Evolutionary conservation across 1,140 invertebrate species (phyloP).

Genomic region (Microplitis mediator): DNA sequence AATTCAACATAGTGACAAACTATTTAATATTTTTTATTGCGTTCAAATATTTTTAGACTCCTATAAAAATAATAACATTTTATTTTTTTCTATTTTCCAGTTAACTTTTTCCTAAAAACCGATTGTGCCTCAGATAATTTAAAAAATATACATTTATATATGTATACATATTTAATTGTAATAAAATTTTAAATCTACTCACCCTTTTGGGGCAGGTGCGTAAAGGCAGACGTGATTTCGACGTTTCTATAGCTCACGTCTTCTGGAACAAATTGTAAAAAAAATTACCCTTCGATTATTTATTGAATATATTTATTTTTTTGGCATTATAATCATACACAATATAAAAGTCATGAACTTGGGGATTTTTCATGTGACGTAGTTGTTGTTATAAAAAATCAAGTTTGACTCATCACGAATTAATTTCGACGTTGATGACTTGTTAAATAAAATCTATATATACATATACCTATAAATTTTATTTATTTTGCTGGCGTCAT

Average conservation of each 20-base stretch:
- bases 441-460: too few relatives aligned
- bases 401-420: neutral
- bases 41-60: neutral
- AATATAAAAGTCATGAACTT: too few relatives aligned
- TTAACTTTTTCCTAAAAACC: too few relatives aligned
- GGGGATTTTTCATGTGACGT: too few relatives aligned
- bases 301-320: neutral
- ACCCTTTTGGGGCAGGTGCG: constrained; percentile 64
- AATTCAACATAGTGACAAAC: too few relatives aligned
- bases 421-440: neutral
- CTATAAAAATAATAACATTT: neutral
- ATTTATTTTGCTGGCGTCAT: too few relatives aligned
- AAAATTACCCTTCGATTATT: neutral
- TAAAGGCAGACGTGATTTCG: constrained; percentile 64
- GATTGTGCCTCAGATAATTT: too few relatives aligned
- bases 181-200: constrained; percentile 24
- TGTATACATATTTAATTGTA: too few relatives aligned
- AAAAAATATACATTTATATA: too few relatives aligned
- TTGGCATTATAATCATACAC: neutral
- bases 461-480: too few relatives aligned
- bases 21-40: neutral
- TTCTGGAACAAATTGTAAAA: constrained; percentile 61
- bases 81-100: too few relatives aligned
- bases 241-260: constrained; percentile 65
- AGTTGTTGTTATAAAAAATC: too few relatives aligned